Conservation (phyloP, 2,888 invertebrate genomes). For the Acanthosepion pharaonis region DNA sequence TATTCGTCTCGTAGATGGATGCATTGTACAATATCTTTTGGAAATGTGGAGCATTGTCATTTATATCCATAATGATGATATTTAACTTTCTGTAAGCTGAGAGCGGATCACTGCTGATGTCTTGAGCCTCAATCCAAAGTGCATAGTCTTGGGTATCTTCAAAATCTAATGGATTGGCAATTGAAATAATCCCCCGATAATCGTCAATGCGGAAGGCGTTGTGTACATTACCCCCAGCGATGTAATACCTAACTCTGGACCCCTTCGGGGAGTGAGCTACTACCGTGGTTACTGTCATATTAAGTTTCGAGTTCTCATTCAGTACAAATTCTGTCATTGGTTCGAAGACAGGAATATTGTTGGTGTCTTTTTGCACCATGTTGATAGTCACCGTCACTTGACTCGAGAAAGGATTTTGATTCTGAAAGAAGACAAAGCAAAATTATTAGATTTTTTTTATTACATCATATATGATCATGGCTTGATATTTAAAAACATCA, state of each 20-base stretch:
- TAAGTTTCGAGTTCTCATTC: constrained; percentile 70
- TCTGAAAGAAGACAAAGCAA: background rate
- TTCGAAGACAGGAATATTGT: constrained; percentile 84
- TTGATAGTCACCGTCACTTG: constrained; percentile 84
- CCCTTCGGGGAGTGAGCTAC: constrained; percentile 82
- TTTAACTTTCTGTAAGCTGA: constrained; percentile 76
- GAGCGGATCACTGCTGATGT: constrained; percentile 76
- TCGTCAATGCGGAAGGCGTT: constrained; percentile 76
- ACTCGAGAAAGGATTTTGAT: constrained; percentile 41
- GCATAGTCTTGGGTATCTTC: constrained; percentile 61
- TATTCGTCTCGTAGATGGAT: constrained; percentile 81
- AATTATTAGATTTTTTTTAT: background rate
- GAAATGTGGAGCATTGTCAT: constrained; percentile 90
- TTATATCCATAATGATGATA: constrained; percentile 93
- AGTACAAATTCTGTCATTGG: constrained; percentile 77
- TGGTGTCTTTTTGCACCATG: constrained; percentile 81
- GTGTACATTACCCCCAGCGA: constrained; percentile 94
- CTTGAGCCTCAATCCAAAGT: constrained; percentile 67
- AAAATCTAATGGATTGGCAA: constrained; percentile 62
- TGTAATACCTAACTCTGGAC: constrained; percentile 79
- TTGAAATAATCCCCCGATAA: constrained; percentile 58
- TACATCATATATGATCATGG: too few relatives aligned
- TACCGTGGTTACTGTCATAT: constrained; percentile 83
- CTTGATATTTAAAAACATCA: too few relatives aligned
- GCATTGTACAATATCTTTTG: constrained; percentile 87